Percentiles rank a stretch among this genome's conserved stretches.
Conservation (phyloP, 1,140 invertebrate species). For the Drosophila lini region DNA sequence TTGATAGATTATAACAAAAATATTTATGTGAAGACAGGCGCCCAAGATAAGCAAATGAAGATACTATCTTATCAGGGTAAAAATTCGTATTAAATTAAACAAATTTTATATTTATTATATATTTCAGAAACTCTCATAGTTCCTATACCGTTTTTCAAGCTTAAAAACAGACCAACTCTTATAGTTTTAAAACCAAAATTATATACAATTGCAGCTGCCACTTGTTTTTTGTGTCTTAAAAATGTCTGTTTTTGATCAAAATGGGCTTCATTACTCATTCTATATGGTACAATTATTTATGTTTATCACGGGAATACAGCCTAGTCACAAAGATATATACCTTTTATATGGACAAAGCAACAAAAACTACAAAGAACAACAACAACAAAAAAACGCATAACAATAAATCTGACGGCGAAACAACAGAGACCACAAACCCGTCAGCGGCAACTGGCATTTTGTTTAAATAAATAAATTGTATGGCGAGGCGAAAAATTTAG, state of each 20-base stretch:
- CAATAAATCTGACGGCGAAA: constrained; percentile 49
- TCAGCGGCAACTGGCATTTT: constrained; percentile 8
- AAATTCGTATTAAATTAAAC: too few relatives aligned
- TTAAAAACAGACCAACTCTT: not conserved
- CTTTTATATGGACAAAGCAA: constrained; percentile 11
- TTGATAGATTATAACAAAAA: constrained; percentile 14
- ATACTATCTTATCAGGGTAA: not conserved
- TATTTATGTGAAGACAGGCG: not conserved
- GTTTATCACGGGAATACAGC: not conserved
- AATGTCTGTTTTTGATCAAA: constrained; percentile 7
- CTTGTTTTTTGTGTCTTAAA: not conserved
- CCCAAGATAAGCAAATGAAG: not conserved
- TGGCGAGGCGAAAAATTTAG: constrained; percentile 34
- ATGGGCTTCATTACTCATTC: constrained; percentile 1
- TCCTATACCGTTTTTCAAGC: not conserved
- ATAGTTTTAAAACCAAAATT: not conserved
- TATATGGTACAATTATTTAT: not conserved
- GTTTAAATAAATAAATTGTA: constrained; percentile 60
- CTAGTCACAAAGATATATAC: constrained; percentile 13
- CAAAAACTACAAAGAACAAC: constrained; percentile 3
- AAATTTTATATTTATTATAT: too few relatives aligned
- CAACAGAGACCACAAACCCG: constrained; percentile 20
- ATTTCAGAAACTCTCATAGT: not conserved
- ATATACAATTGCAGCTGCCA: not conserved
- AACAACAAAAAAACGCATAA: constrained; percentile 23